Conservation (phyloP, 64 coral and sea anemone species). For the Dendronephthya gigantea region DNA sequence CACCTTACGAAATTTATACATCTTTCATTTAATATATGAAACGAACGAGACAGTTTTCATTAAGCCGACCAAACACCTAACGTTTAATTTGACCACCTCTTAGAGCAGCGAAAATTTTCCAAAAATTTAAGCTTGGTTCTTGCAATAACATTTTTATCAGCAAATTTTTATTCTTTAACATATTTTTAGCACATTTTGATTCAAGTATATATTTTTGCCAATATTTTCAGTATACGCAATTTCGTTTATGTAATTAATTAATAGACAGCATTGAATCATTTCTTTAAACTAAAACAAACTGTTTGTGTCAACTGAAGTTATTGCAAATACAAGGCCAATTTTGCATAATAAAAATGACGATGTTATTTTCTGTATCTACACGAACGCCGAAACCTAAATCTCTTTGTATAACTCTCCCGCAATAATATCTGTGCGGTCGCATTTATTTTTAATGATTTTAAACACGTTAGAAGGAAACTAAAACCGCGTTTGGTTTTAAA, state of each 20-base stretch:
- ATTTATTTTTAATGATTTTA: not conserved
- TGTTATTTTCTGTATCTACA: too few species aligned
- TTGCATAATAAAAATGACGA: not conserved
- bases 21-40: not conserved
- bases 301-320: not conserved
- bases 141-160: too few species aligned
- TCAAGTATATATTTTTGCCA: not conserved
- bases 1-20: not conserved
- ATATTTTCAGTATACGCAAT: not conserved
- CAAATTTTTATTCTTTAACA: too few species aligned
- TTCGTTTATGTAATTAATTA: not conserved
- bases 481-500: conserved; percentile 6
- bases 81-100: not conserved
- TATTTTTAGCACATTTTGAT: too few species aligned
- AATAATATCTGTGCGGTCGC: not conserved
- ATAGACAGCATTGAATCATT: not conserved
- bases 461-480: not conserved
- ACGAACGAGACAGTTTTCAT: not conserved
- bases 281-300: not conserved
- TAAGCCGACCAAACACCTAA: not conserved
- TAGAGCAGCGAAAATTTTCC: not conserved
- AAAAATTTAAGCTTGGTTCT: too few species aligned
- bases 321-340: not conserved
- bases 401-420: too few species aligned
- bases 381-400: too few species aligned